A percentile compares a stretch with the other conserved stretches of the same genome.
Conservation (phyloP, 1,140 invertebrate species). For the Melipona quadrifasciata region DNA sequence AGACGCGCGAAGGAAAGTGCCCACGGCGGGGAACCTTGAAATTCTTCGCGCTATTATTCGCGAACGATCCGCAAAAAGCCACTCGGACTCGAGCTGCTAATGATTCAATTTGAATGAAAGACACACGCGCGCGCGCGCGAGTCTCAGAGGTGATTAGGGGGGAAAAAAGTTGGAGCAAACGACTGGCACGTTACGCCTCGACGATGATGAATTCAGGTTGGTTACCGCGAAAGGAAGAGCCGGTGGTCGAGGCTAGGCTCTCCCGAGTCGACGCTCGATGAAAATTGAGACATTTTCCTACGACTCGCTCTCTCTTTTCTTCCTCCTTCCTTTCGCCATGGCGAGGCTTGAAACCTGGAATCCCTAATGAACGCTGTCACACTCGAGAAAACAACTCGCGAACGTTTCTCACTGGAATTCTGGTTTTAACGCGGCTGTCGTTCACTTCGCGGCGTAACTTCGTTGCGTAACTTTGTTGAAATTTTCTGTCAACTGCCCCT, state of each 20-base stretch:
- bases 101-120: constrained; percentile 29
- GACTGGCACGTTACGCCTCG: constrained; percentile 53
- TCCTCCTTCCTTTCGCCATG: neutral
- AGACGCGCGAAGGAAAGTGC: constrained; percentile 19
- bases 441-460: neutral
- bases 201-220: constrained; percentile 45
- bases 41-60: constrained; percentile 42
- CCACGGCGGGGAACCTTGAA: constrained; percentile 37
- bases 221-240: constrained; percentile 35
- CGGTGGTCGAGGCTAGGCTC: neutral
- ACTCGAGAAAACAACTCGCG: neutral
- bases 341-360: neutral
- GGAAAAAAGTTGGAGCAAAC: constrained; percentile 19
- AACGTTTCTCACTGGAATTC: neutral
- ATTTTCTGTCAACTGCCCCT: neutral
- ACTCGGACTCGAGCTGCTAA: neutral
- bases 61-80: constrained; percentile 9
- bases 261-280: neutral
- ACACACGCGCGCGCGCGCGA: neutral
- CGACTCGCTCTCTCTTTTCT: neutral
- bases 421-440: neutral
- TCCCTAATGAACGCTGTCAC: neutral
- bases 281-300: constrained; percentile 54
- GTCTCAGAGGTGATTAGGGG: constrained; percentile 5
- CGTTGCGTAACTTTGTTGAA: neutral